A percentile compares a stretch with the other conserved stretches of the same genome.
phyloP scores from a whole-genome alignment of 1,140 invertebrate genomes.

The Brachionus asplanchnoidis region DNA sequence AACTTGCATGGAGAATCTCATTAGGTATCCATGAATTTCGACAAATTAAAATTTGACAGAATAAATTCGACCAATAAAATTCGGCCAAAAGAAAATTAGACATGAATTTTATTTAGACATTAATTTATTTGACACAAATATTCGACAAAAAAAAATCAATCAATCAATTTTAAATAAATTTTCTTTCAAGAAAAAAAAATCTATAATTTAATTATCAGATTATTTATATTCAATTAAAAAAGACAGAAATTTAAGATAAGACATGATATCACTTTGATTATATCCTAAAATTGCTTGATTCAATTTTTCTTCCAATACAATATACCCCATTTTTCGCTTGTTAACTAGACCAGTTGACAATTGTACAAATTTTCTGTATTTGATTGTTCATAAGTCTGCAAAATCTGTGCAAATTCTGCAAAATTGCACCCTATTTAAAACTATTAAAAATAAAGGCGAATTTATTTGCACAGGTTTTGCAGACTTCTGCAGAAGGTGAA shows the following conservation, averaged over 20 bases:
- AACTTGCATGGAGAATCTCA: too few species aligned
- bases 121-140: neutral
- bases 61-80: neutral
- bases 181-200: neutral
- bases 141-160: neutral
- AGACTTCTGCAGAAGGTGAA: too few species aligned
- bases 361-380: neutral
- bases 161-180: neutral
- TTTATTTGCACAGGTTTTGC: too few species aligned
- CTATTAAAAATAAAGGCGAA: too few species aligned
- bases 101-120: neutral
- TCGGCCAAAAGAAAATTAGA: neutral
- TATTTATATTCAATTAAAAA: neutral
- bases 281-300: neutral
- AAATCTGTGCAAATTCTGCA: too few species aligned
- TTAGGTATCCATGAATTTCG: neutral
- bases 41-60: neutral
- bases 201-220: neutral
- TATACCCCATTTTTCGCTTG: neutral
- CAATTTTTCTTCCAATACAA: neutral
- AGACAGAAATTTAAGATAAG: neutral
- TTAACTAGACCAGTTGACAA: neutral
- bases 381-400: neutral
- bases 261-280: neutral
- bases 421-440: too few species aligned